A percentile compares a stretch with the other conserved stretches of the same genome.
Conservation (phyloP, 2,888 invertebrate genomes). For the Drosophila kanekoi region DNA sequence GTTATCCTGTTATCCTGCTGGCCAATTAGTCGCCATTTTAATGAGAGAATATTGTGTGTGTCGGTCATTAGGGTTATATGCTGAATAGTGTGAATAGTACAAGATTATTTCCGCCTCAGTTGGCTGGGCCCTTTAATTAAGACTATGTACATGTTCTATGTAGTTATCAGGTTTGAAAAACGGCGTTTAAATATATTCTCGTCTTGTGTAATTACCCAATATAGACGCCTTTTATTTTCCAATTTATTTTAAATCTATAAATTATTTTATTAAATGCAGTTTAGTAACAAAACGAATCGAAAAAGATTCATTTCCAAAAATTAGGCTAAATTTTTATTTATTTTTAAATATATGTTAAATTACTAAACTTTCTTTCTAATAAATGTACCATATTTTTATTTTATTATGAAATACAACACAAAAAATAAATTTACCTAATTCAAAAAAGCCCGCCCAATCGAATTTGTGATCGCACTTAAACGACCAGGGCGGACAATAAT, state of each 20-base stretch:
- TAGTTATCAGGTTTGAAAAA: neutral
- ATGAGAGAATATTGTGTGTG: conserved; percentile 32
- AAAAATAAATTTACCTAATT: neutral
- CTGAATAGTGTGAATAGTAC: conserved; percentile 31
- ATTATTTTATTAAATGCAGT: no score
- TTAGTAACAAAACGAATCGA: no score
- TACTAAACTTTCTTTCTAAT: no score
- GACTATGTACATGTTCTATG: neutral
- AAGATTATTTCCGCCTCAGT: neutral
- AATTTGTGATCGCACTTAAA: conserved; percentile 1
- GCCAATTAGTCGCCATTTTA: conserved; percentile 50
- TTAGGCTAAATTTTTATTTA: no score
- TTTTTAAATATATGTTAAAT: no score
- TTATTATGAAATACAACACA: no score
- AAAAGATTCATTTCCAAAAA: no score
- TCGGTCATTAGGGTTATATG: conserved; percentile 21
- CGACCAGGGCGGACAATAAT: neutral
- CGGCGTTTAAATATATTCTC: neutral
- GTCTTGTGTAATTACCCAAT: no score
- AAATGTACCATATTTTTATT: no score
- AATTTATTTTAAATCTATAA: no score
- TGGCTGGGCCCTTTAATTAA: neutral
- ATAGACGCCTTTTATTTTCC: no score
- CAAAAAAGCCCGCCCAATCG: conserved; percentile 1
- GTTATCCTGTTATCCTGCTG: conserved; percentile 36